Percentiles rank a stretch among this genome's conserved stretches.
These are phyloP conservation scores for Archips crataeganus DNA, from an alignment of 2,888 invertebrate species.

Conservation along the genomic window DNA sequence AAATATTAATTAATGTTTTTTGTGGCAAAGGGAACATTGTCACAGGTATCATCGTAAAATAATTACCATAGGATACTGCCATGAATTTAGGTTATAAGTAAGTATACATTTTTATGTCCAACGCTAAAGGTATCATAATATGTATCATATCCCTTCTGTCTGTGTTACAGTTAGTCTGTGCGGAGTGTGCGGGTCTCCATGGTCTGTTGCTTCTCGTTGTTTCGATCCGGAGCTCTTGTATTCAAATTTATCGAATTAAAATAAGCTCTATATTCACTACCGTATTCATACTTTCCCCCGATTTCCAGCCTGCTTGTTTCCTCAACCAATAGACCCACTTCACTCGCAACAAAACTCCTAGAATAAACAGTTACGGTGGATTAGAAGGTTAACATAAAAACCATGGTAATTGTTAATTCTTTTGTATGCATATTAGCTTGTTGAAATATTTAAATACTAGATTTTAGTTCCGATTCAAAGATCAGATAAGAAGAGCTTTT, in stretches of 20 bases:
- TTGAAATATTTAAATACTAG: conserved; percentile 32
- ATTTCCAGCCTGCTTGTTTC: conserved; percentile 3
- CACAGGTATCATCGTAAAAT: no score
- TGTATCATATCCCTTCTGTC: conserved; percentile 50
- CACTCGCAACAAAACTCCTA: not conserved
- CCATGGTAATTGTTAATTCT: conserved; percentile 30
- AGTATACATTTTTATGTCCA: not conserved
- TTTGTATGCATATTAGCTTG: conserved; percentile 35
- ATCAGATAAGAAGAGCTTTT: conserved; percentile 16
- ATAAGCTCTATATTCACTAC: conserved; percentile 21
- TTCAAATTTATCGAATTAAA: conserved; percentile 49
- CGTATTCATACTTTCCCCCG: conserved; percentile 3
- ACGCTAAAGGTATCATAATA: not conserved
- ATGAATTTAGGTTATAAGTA: no score
- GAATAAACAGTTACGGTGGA: conserved; percentile 3
- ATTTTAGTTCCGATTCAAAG: conserved; percentile 25
- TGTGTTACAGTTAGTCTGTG: conserved; percentile 60
- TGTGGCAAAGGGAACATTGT: no score
- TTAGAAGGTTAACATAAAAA: conserved; percentile 9
- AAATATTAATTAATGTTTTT: no score
- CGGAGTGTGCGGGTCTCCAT: conserved; percentile 56
- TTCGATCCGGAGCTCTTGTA: conserved; percentile 54
- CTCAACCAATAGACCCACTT: not conserved
- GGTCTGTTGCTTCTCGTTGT: conserved; percentile 57
- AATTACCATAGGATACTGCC: not conserved